Conservation (phyloP, 2,888 invertebrate genomes). For the Chymomyza procnemis region DNA sequence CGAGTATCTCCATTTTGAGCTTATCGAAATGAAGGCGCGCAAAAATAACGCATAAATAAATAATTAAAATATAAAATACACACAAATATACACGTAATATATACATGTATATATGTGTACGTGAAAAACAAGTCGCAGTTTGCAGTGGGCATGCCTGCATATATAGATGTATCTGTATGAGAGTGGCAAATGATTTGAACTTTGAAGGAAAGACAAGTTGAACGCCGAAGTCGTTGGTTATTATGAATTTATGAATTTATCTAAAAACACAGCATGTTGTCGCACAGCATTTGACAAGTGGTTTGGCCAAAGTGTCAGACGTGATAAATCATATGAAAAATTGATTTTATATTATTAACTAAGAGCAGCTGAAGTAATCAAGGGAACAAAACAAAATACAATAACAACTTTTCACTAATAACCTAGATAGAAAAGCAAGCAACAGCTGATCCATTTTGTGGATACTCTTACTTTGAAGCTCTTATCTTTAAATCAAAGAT, state of each 20-base stretch:
- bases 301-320: constrained; percentile 72
- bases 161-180: constrained; percentile 27
- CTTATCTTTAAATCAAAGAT: too few species aligned
- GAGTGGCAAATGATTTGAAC: constrained; percentile 69
- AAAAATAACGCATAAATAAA: constrained; percentile 69
- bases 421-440: constrained; percentile 34
- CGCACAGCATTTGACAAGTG: constrained; percentile 65
- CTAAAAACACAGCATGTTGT: constrained; percentile 68
- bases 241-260: constrained; percentile 64
- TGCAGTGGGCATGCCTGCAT: constrained; percentile 4
- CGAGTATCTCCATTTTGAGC: constrained; percentile 56
- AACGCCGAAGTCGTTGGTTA: constrained; percentile 30
- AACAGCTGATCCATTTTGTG: not conserved
- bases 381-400: constrained; percentile 11
- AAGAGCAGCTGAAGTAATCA: constrained; percentile 14
- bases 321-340: constrained; percentile 63
- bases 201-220: constrained; percentile 74
- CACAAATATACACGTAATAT: not conserved
- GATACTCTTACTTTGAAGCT: not conserved
- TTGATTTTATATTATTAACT: constrained; percentile 20
- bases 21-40: constrained; percentile 68
- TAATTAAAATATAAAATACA: constrained; percentile 53
- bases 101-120: not conserved
- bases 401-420: constrained; percentile 4
- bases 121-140: constrained; percentile 12